These are phyloP conservation scores for Drosophila paramelanica DNA, from an alignment of 2,888 invertebrate genomes.

Conservation along the genomic window DNA sequence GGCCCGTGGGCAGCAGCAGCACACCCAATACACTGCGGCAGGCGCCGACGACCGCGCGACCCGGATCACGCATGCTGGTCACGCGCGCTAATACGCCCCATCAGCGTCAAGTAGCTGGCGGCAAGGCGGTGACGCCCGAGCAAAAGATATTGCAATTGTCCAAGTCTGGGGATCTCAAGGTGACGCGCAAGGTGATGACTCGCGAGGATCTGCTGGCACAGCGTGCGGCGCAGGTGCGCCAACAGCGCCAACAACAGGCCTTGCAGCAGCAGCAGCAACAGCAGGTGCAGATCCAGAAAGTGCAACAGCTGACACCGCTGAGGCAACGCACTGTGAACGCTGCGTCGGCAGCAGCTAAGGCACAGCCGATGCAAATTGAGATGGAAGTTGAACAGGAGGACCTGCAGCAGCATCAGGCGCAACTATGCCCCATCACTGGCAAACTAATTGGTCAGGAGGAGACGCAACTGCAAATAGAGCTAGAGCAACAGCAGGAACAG, in stretches of 20 bases:
- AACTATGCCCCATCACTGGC: slow-evolving; percentile 90
- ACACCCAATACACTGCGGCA: slow-evolving; percentile 27
- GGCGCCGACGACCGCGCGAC: slow-evolving; percentile 36
- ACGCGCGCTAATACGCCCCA: slow-evolving; percentile 51
- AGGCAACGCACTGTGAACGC: slow-evolving; percentile 83
- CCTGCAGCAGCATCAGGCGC: slow-evolving; percentile 83
- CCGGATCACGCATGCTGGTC: slow-evolving; percentile 76
- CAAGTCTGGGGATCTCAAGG: slow-evolving; percentile 86
- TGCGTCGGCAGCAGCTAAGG: slow-evolving; percentile 70
- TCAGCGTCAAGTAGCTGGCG: slow-evolving; percentile 31
- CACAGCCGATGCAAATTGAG: slow-evolving; percentile 58
- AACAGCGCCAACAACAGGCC: slow-evolving; percentile 67
- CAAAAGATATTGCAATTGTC: slow-evolving; percentile 85
- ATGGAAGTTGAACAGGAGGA: slow-evolving; percentile 70
- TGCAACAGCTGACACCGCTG: slow-evolving; percentile 87
- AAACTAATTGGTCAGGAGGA: slow-evolving; percentile 87
- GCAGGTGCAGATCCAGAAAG: slow-evolving; percentile 78
- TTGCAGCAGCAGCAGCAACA: slow-evolving; percentile 66
- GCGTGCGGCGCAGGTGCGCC: slow-evolving; percentile 68
- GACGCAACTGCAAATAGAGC: slow-evolving; percentile 74
- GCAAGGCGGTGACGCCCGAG: slow-evolving; percentile 83
- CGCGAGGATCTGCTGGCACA: slow-evolving; percentile 79
- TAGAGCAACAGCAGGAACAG: slow-evolving; percentile 77
- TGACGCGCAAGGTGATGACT: slow-evolving; percentile 85
- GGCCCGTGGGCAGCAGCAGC: slow-evolving; percentile 41